These are phyloP conservation scores for Melanotus villosus DNA, from an alignment of 2,888 invertebrate species.

Conservation along the genomic window DNA sequence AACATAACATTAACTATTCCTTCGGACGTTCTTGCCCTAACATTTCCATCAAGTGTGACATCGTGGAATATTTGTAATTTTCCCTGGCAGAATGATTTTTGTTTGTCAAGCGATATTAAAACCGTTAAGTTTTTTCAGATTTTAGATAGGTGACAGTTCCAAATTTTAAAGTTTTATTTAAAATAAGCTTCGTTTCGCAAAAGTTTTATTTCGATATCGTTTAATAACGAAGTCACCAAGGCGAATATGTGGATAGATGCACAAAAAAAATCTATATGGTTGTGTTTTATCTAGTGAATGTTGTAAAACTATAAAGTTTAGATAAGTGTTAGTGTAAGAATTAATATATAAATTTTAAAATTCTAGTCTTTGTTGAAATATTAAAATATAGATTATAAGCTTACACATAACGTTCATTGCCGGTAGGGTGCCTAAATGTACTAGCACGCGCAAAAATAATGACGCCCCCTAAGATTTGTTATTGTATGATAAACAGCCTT, in stretches of 20 bases:
- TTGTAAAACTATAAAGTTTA: conserved; percentile 39
- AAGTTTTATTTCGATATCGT: background rate
- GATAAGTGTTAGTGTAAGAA: conserved; percentile 22
- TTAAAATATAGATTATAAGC: too few relatives aligned
- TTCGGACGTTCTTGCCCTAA: conserved; percentile 93
- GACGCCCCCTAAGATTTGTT: too few relatives aligned
- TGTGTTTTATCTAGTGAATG: conserved; percentile 46
- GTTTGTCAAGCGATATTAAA: too few relatives aligned
- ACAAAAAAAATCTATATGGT: conserved; percentile 36
- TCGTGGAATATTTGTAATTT: conserved; percentile 90
- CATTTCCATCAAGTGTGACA: conserved; percentile 96
- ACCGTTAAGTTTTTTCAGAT: too few relatives aligned
- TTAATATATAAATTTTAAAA: conserved; percentile 18
- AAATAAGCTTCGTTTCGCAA: too few relatives aligned
- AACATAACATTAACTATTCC: conserved; percentile 77
- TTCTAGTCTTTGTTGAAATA: background rate
- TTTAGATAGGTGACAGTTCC: too few relatives aligned
- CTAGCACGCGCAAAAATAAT: too few relatives aligned
- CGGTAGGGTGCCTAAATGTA: too few relatives aligned
- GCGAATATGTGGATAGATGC: conserved; percentile 28
- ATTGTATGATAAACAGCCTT: too few relatives aligned
- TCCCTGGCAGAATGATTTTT: conserved; percentile 2
- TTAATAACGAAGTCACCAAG: background rate
- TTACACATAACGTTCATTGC: too few relatives aligned
- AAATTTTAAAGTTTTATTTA: background rate